phyloP scores from a whole-genome alignment of 2,797 vertebrate genomes.

The Pipistrellus nathusii region DNA sequence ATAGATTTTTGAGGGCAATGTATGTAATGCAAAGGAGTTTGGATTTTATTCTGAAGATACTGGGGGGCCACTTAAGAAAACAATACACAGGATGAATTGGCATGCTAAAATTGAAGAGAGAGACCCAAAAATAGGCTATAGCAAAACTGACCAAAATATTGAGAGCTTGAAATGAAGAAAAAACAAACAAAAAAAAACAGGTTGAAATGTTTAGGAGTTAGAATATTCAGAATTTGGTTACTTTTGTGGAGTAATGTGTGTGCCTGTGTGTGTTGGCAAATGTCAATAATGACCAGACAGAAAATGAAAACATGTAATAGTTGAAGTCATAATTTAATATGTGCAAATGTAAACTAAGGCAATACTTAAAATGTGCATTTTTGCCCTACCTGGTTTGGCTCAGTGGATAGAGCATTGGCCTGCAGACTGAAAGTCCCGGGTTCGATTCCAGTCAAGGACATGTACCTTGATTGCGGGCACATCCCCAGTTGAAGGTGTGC shows the following conservation, averaged over 20 bases:
- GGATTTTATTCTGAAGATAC: constrained; percentile 1
- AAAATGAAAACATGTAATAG: constrained; percentile 34
- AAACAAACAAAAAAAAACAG: background rate
- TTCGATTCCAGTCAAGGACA: too few relatives aligned
- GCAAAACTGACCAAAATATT: constrained; percentile 7
- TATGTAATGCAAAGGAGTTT: constrained; percentile 14
- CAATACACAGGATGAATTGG: background rate
- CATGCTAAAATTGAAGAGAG: background rate
- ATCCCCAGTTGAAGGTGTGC: too few relatives aligned
- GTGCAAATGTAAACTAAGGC: background rate
- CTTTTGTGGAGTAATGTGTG: background rate
- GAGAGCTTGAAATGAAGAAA: background rate
- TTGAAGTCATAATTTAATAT: constrained; percentile 33
- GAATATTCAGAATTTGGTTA: background rate
- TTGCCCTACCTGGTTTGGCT: background rate
- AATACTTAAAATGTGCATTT: constrained; percentile 56
- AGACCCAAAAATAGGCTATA: background rate
- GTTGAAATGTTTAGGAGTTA: constrained; percentile 4
- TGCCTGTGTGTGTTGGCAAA: background rate
- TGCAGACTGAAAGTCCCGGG: too few relatives aligned
- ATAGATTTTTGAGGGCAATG: constrained; percentile 33
- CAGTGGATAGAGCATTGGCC: too few relatives aligned
- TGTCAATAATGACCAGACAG: constrained; percentile 1
- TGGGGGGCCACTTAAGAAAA: background rate
- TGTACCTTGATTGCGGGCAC: too few relatives aligned